phyloP scores from a whole-genome alignment of 2,888 invertebrate species.

The Mellilla xanthometata region DNA sequence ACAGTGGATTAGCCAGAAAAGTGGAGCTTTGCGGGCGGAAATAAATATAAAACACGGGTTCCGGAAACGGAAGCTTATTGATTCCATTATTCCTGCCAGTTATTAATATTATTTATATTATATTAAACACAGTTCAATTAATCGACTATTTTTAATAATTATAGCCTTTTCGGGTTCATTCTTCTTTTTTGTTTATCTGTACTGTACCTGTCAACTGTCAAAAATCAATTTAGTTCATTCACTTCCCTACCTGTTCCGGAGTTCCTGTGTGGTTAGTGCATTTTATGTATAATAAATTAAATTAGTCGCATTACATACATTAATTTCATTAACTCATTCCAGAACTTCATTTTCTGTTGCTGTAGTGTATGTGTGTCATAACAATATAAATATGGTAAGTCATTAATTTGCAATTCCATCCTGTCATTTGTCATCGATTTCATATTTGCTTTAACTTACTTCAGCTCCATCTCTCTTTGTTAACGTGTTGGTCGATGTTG shows the following conservation, averaged over 20 bases:
- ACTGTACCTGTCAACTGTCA: neutral
- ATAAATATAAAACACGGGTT: no score
- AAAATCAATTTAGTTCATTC: slow-evolving; percentile 1
- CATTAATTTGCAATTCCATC: slow-evolving; percentile 4
- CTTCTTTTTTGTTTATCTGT: neutral
- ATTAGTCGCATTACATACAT: neutral
- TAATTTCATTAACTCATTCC: neutral
- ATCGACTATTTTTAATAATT: neutral
- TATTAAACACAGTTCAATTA: no score
- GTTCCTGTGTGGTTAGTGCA: neutral
- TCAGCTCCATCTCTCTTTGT: no score
- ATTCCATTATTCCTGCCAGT: no score
- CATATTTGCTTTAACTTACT: neutral
- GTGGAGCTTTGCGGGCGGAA: no score
- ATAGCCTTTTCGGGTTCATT: neutral
- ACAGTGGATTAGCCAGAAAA: no score
- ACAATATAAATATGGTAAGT: slow-evolving; percentile 18
- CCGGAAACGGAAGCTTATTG: no score
- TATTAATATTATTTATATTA: no score
- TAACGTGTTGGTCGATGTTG: no score
- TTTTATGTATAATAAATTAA: neutral
- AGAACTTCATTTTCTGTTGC: neutral
- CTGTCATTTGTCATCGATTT: neutral
- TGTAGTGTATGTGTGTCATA: slow-evolving; percentile 13
- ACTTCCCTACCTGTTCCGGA: neutral